Conservation (phyloP, 2,113 vertebrate genomes). For the Brienomyrus brachyistius region DNA sequence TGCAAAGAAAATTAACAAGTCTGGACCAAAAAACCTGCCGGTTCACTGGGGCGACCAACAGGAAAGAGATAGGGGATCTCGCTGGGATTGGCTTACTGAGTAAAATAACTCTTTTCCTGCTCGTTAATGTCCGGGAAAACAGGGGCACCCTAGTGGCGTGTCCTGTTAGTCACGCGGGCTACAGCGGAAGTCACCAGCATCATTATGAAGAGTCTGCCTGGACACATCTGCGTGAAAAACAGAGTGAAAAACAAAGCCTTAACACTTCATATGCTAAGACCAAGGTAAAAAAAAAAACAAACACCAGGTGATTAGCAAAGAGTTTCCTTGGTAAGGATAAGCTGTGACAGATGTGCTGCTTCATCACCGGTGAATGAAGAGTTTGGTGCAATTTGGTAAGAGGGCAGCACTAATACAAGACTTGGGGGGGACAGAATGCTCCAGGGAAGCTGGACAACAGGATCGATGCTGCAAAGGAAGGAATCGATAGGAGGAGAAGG, state of each 20-base stretch:
- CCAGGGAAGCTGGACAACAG: too few species aligned
- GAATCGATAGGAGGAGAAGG: too few species aligned
- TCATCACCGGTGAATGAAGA: background rate
- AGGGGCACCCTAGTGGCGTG: background rate
- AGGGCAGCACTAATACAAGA: background rate
- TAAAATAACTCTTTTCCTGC: slow-evolving; percentile 25
- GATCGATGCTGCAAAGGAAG: too few species aligned
- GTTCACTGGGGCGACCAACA: slow-evolving; percentile 1
- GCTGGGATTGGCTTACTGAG: slow-evolving; percentile 5
- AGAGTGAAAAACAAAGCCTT: background rate
- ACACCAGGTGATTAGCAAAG: background rate
- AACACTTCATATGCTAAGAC: background rate
- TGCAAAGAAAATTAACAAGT: background rate
- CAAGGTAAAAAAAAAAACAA: background rate
- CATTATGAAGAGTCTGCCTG: background rate
- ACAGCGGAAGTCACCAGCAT: background rate
- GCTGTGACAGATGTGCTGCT: background rate
- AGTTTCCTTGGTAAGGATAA: slow-evolving; percentile 1
- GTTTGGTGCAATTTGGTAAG: background rate
- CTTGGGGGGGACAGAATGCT: too few species aligned
- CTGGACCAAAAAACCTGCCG: slow-evolving; percentile 18
- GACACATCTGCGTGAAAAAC: background rate
- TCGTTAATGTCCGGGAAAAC: background rate
- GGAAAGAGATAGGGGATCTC: slow-evolving; percentile 25
- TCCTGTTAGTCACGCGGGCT: background rate